A percentile compares a stretch with the other conserved stretches of the same genome.
phyloP scores from a whole-genome alignment of 2,888 invertebrate species.

The Dinocampus coccinellae region DNA sequence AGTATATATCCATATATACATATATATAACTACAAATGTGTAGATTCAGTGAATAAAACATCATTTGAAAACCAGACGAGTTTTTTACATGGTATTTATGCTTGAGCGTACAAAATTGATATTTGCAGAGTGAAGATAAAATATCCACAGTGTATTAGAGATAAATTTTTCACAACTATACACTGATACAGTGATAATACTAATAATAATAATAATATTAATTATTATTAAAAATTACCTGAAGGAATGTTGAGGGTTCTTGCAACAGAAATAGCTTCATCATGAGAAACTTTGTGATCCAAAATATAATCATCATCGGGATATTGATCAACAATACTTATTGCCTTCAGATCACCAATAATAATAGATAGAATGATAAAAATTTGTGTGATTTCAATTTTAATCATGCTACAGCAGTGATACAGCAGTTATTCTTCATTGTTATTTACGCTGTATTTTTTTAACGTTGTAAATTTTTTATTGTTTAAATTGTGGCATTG shows the following conservation, averaged over 20 bases:
- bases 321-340: conserved; percentile 61
- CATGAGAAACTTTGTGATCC: conserved; percentile 75
- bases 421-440: conserved; percentile 48
- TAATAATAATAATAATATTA: not conserved
- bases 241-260: conserved; percentile 68
- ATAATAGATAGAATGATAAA: conserved; percentile 47
- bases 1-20: not conserved
- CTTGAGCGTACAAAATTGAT: conserved; percentile 4
- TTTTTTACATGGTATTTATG: conserved; percentile 18
- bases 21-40: not conserved
- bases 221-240: conserved; percentile 57
- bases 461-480: not conserved
- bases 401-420: conserved; percentile 57
- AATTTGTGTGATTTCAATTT: conserved; percentile 48
- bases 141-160: not conserved
- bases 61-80: conserved; percentile 26
- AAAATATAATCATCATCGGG: conserved; percentile 74
- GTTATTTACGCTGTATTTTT: conserved; percentile 21
- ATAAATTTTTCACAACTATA: not conserved
- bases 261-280: conserved; percentile 74
- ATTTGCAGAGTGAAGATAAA: conserved; percentile 24
- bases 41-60: conserved; percentile 4
- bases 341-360: conserved; percentile 53
- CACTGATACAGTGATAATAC: not conserved
- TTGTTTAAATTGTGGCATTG: not conserved